Base-by-base conservation (phyloP, 53 echinoderm and acorn worm genomes). In the Echinometra lucunter region DNA sequence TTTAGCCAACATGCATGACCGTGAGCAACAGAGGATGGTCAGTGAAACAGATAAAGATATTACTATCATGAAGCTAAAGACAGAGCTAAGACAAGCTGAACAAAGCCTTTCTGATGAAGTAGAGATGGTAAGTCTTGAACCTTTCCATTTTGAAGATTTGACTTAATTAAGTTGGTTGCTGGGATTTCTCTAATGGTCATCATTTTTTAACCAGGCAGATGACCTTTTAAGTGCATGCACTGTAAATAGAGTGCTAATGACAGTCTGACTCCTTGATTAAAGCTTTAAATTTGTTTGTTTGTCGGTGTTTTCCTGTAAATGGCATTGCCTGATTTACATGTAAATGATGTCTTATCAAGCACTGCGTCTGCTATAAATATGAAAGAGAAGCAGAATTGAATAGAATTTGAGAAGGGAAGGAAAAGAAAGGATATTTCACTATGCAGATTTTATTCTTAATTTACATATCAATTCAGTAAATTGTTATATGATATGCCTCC, bases 41-140 rank as follows among this genome's bases (percentile, higher is more conserved):
- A 96, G 95, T 63, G 98, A 96, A 42, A 97, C 97, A 4, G 97
- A 96, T 89, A 98, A 98, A 63, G 98, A 98, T 72, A 97, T 98
- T 45, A 95, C 95, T 94, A 96, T 97, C 56, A 96, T 97, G 97
- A 97, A 96, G 34, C 83, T 97, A 37, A 96, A 95, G 94, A 94
- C 96, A 0, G 95, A 96, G 38, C 94, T 97, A 4, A 93, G 95
- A 78, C 97, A 97, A 37, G 93, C 96, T 58, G 96, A 97, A 78
- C 97, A 97, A 45, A 91, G 93, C 27, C 90, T 95, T 34, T 60
- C 53, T 27, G 96, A 96, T 66, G 95, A 96, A 1, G 81, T 90
- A 19, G 67, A 95, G 19, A 94, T 95, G 97, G 98, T 98, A 56
- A 90, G 91, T 57, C 57, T 49, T 9, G 15, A 49, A 45, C n/a